Conservation (phyloP, 2,888 invertebrate genomes). For the Leucophenga montana region DNA sequence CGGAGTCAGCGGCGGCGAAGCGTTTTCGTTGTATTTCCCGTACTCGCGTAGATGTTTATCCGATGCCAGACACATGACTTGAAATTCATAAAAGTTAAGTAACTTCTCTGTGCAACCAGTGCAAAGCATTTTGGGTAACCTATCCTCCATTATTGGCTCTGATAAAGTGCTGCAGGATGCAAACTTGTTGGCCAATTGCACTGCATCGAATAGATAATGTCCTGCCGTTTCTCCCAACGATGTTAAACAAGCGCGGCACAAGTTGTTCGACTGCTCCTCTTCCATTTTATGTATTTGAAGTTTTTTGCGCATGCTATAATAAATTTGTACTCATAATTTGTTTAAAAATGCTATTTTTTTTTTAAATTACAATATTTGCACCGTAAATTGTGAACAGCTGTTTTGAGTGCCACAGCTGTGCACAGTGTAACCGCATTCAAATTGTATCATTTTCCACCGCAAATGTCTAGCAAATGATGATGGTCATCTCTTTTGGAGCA, state of each 20-base stretch:
- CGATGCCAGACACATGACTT: constrained; percentile 12
- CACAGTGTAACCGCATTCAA: too few species aligned
- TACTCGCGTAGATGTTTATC: constrained; percentile 34
- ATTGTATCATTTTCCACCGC: too few species aligned
- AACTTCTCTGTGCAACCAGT: neutral
- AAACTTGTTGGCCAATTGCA: neutral
- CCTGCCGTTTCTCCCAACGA: neutral
- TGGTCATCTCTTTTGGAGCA: too few species aligned
- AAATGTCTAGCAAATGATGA: too few species aligned
- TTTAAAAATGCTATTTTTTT: too few species aligned
- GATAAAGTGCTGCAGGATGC: neutral
- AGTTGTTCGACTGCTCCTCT: neutral
- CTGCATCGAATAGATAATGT: neutral
- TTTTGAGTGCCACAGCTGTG: too few species aligned
- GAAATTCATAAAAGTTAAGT: neutral
- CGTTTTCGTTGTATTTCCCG: neutral
- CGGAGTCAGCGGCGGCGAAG: constrained; percentile 27
- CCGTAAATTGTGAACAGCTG: too few species aligned
- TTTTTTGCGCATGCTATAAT: neutral
- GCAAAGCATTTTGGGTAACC: neutral
- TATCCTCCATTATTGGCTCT: neutral
- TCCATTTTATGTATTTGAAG: neutral
- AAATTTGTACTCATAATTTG: too few species aligned
- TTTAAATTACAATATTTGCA: too few species aligned
- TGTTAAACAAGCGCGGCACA: neutral